Evolutionary conservation across 35 echinoderm and acorn worm genomes (phyloP).

Genomic region (Holothuria glaberrima): DNA sequence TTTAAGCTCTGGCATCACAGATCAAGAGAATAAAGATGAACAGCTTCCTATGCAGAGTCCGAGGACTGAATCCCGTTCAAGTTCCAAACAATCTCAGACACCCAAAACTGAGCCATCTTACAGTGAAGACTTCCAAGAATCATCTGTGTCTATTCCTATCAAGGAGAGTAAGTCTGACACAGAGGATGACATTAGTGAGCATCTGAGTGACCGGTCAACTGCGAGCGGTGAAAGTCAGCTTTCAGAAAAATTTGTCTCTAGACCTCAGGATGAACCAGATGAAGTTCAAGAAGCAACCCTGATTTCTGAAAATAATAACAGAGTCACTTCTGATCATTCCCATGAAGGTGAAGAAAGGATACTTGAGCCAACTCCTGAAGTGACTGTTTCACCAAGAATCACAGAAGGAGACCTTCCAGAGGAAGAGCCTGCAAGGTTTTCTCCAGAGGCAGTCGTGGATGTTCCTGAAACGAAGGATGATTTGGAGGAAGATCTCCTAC

Average conservation of each 20-base stretch:
- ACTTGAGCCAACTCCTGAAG: not conserved
- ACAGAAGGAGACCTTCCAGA: not conserved
- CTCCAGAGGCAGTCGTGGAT: constrained; percentile 41
- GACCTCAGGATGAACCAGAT: constrained; percentile 35
- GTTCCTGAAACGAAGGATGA: constrained; percentile 35
- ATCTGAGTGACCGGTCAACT: constrained; percentile 81
- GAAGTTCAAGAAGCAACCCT: constrained; percentile 9
- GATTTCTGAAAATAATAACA: not conserved
- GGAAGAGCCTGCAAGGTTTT: not conserved
- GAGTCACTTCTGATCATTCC: not conserved
- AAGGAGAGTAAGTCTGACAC: constrained; percentile 73
- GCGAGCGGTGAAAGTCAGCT: constrained; percentile 56
- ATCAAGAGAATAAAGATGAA: not conserved
- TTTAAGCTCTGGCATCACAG: not conserved
- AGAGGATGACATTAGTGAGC: constrained; percentile 99
- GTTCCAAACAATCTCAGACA: constrained; percentile 7
- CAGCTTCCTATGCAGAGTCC: constrained; percentile 17
- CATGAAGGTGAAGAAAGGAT: constrained; percentile 2
- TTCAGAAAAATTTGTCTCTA: constrained; percentile 61
- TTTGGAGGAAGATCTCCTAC: constrained; percentile 53
- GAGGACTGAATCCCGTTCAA: constrained; percentile 22
- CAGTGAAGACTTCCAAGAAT: constrained; percentile 79
- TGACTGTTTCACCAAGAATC: constrained; percentile 21
- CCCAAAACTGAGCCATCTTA: constrained; percentile 58
- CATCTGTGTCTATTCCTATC: constrained; percentile 57